These are phyloP conservation scores for Blastobasis lacticolella DNA, from an alignment of 2,888 invertebrate genomes.

Conservation along the genomic window DNA sequence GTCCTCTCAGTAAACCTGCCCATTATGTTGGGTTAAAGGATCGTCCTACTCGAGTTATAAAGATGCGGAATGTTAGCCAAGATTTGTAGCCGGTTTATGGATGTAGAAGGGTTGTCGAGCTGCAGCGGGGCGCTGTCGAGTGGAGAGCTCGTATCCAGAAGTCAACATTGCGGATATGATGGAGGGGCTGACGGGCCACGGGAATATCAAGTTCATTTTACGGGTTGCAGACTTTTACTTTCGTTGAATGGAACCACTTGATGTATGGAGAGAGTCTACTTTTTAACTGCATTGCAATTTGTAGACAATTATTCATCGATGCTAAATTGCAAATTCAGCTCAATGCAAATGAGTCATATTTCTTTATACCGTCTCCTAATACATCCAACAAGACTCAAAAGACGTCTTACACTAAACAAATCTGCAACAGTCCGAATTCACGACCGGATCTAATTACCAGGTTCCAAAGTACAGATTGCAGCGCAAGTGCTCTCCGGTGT, in stretches of 20 bases:
- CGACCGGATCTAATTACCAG: conserved; percentile 1
- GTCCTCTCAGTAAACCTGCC: conserved; percentile 69
- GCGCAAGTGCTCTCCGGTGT: background rate
- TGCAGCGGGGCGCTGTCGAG: conserved; percentile 62
- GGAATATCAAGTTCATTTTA: conserved; percentile 45
- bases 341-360: too few relatives aligned
- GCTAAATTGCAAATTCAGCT: too few relatives aligned
- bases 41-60: conserved; percentile 66
- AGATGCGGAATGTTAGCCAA: conserved; percentile 66
- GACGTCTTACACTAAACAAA: conserved; percentile 21
- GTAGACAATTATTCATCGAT: too few relatives aligned
- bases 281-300: too few relatives aligned
- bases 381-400: conserved; percentile 21
- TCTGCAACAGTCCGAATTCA: conserved; percentile 1
- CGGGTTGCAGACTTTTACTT: conserved; percentile 20
- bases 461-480: background rate
- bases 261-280: background rate
- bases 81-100: conserved; percentile 70
- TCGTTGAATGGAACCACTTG: conserved; percentile 1
- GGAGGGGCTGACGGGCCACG: conserved; percentile 52
- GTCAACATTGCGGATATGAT: conserved; percentile 67
- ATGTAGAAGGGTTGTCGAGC: conserved; percentile 68
- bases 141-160: conserved; percentile 65
- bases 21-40: conserved; percentile 73
- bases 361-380: too few relatives aligned